phyloP scores from a whole-genome alignment of 2,888 invertebrate species.

The Stenolophus ochropezus region DNA sequence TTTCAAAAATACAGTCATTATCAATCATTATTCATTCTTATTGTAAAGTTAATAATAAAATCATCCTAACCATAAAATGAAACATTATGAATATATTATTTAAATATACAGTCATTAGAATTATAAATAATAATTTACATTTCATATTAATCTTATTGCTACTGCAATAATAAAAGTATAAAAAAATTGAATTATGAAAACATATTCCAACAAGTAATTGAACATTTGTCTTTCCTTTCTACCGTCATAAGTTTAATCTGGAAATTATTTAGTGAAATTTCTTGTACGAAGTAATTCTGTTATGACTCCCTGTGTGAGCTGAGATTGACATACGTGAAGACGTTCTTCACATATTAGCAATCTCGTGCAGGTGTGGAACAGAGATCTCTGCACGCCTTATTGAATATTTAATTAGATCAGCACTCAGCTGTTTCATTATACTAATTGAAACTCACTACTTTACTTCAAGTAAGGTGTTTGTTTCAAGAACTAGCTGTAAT shows the following conservation, averaged over 20 bases:
- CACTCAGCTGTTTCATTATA: constrained; percentile 29
- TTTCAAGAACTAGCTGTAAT: not conserved
- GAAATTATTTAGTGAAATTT: not conserved
- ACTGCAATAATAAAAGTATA: no score
- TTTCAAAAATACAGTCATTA: no score
- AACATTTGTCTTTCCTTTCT: not conserved
- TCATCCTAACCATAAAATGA: no score
- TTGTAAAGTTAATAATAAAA: no score
- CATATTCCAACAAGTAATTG: no score
- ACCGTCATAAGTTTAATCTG: not conserved
- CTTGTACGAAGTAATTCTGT: not conserved
- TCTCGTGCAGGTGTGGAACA: not conserved
- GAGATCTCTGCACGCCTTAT: not conserved
- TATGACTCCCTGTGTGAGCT: not conserved
- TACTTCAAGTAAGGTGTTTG: not conserved
- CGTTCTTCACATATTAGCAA: not conserved
- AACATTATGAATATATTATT: no score
- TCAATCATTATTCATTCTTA: no score
- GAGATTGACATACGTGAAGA: not conserved
- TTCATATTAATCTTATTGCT: no score
- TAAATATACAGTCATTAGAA: no score
- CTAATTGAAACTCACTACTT: constrained; percentile 13
- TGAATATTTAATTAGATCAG: constrained; percentile 31
- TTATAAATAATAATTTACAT: no score
- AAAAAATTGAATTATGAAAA: no score